Conservation (phyloP, 2,797 vertebrate genomes). For the Anguilla pacifica region DNA sequence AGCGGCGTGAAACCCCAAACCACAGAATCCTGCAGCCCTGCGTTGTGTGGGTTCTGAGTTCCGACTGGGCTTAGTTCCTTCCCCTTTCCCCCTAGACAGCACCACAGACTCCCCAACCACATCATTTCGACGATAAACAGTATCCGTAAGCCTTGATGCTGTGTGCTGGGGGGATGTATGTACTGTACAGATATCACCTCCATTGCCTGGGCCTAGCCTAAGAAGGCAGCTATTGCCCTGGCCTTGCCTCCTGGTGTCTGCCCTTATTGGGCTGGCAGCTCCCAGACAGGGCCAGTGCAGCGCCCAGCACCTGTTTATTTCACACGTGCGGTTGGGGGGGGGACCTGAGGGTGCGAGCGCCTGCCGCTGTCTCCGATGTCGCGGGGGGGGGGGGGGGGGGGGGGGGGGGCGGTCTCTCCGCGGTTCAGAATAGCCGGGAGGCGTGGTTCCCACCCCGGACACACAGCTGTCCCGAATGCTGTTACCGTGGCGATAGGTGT, state of each 20-base stretch:
- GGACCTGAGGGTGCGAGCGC: not conserved
- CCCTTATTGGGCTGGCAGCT: not conserved
- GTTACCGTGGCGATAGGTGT: not conserved
- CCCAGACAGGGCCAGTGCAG: not conserved
- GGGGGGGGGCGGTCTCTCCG: conserved; percentile 23
- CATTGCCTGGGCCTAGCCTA: not conserved
- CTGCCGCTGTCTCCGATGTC: conserved; percentile 35
- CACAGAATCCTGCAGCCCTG: not conserved
- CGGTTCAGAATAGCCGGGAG: conserved; percentile 45
- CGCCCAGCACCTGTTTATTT: not conserved
- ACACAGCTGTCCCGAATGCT: not conserved
- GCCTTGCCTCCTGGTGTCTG: not conserved
- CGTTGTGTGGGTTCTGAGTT: not conserved
- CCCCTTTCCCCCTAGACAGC: not conserved
- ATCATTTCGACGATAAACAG: not conserved
- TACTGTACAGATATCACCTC: not conserved
- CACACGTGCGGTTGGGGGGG: not conserved
- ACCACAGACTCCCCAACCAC: not conserved
- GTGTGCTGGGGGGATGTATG: too few species aligned
- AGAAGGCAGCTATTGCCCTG: not conserved
- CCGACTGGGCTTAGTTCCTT: not conserved
- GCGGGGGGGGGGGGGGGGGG: too few species aligned
- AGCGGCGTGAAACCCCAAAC: not conserved
- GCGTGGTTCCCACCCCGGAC: not conserved
- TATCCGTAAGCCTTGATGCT: not conserved